Conservation (phyloP, 2,113 vertebrate species). For the Tachysurus vachellii region DNA sequence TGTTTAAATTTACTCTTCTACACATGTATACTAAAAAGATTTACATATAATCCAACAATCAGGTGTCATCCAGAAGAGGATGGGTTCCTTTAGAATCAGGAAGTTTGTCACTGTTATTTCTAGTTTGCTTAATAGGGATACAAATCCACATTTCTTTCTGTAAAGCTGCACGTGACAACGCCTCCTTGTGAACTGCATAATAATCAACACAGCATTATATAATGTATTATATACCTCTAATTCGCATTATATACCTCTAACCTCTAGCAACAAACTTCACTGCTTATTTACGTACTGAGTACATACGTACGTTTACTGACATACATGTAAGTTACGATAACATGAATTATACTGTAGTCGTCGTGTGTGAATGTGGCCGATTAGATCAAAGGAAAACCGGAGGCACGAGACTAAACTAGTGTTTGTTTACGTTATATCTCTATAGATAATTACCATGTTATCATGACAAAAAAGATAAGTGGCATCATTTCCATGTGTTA, state of each 20-base stretch:
- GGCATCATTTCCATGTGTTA: not conserved
- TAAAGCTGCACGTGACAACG: too few species aligned
- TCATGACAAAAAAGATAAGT: not conserved
- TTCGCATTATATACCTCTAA: not conserved
- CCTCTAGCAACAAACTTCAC: not conserved
- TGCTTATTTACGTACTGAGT: not conserved
- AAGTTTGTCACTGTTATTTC: not conserved
- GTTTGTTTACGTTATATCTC: not conserved
- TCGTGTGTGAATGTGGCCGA: not conserved
- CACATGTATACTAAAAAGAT: not conserved
- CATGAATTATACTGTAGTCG: not conserved
- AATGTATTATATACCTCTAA: not conserved
- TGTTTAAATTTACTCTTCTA: not conserved
- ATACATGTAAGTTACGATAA: not conserved
- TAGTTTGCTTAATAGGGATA: not conserved
- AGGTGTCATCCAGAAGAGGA: not conserved
- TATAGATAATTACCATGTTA: not conserved
- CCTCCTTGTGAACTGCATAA: not conserved
- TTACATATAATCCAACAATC: not conserved
- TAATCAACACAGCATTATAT: not conserved
- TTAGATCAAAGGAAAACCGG: not conserved
- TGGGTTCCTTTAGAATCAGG: not conserved
- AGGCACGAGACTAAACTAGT: not conserved
- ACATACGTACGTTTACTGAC: not conserved
- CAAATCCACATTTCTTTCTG: too few species aligned